A percentile compares a stretch with the other conserved stretches of the same genome.
phyloP scores from a whole-genome alignment of 2,113 vertebrate species.

The Anhinga rufa region DNA sequence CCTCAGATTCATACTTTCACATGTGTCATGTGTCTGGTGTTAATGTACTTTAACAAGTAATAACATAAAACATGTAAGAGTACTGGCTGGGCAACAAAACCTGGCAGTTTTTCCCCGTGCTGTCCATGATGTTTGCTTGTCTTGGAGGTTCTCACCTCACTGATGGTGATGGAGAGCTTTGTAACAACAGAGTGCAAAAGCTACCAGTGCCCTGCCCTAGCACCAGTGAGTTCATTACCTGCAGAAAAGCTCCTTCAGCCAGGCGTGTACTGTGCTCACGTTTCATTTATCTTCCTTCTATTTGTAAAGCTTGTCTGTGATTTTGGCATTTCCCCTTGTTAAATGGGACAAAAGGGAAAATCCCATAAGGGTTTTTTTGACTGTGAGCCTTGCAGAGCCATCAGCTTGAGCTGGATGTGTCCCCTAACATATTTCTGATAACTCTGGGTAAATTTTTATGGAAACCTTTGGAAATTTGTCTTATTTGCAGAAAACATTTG shows the following conservation, averaged over 20 bases:
- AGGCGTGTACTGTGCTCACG: fast-evolving
- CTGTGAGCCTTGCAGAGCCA: background rate
- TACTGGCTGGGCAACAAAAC: background rate
- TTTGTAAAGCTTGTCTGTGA: fast-evolving
- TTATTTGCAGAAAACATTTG: background rate
- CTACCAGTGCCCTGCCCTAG: background rate
- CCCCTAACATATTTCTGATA: background rate
- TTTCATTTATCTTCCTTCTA: fast-evolving
- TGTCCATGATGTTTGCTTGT: background rate
- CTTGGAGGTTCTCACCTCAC: fast-evolving
- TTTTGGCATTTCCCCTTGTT: background rate
- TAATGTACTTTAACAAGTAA: background rate
- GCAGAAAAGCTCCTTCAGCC: background rate
- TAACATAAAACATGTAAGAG: background rate
- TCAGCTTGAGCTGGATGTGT: background rate
- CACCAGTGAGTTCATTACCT: fast-evolving
- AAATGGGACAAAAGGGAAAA: background rate
- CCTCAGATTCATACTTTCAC: background rate
- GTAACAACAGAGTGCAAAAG: too few species aligned
- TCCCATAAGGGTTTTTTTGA: background rate
- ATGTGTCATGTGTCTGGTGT: background rate
- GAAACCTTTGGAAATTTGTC: background rate
- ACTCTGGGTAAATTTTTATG: background rate
- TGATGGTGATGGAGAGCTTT: fast-evolving
- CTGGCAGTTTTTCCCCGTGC: background rate